A percentile compares a stretch with the other conserved stretches of the same genome.
Conservation (phyloP, 2,888 invertebrate species). For the Zele albiditarsus region DNA sequence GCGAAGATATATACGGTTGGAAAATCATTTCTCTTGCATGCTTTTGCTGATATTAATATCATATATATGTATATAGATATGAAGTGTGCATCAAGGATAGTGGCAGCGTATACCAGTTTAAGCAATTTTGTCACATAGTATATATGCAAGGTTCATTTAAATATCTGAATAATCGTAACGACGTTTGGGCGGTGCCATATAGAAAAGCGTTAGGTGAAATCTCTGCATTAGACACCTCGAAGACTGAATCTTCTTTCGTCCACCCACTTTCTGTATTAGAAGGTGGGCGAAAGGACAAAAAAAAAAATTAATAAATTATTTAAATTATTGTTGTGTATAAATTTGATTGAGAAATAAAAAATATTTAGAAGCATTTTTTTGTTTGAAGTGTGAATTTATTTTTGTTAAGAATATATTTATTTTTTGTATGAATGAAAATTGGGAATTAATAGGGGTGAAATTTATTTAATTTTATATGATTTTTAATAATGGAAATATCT, state of each 20-base stretch:
- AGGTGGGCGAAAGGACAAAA: background rate
- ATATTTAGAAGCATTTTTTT: too few species aligned
- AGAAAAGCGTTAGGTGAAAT: conserved; percentile 19
- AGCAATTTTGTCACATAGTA: background rate
- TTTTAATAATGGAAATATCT: too few species aligned
- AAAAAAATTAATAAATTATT: background rate
- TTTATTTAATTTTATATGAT: too few species aligned
- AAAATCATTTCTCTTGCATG: conserved; percentile 35
- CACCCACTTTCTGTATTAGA: background rate
- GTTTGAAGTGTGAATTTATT: too few species aligned
- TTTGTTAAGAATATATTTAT: too few species aligned
- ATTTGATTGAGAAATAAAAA: too few species aligned
- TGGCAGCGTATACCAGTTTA: conserved; percentile 34
- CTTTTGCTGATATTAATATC: conserved; percentile 5
- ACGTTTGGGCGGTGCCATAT: conserved; percentile 66
- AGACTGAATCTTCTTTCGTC: background rate
- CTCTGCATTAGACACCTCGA: conserved; percentile 28
- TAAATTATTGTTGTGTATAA: too few species aligned
- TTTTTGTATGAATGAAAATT: too few species aligned
- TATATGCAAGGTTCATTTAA: conserved; percentile 63
- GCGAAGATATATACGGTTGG: conserved; percentile 17
- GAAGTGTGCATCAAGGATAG: conserved; percentile 10
- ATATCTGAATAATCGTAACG: conserved; percentile 73
- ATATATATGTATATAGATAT: background rate
- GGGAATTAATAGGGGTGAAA: too few species aligned